These are phyloP conservation scores for Ciconia nigra DNA, from an alignment of 2,797 vertebrate species.

Conservation along the genomic window DNA sequence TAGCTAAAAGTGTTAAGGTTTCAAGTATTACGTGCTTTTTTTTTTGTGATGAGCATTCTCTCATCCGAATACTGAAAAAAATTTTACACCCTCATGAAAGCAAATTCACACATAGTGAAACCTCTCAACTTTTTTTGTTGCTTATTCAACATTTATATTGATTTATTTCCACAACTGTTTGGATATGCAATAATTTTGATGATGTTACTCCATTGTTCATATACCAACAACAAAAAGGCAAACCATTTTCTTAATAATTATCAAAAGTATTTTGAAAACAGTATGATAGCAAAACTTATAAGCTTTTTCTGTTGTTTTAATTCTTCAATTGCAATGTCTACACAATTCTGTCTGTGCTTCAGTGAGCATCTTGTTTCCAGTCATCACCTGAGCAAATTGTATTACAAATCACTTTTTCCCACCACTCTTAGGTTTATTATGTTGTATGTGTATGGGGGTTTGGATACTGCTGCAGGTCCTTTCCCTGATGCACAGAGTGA, in stretches of 20 bases:
- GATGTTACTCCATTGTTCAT: neutral
- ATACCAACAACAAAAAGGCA: neutral
- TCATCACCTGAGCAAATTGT: neutral
- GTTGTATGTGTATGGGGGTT: neutral
- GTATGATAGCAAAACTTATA: neutral
- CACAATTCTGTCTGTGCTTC: neutral
- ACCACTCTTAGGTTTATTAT: neutral
- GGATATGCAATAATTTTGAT: neutral
- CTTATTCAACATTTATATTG: neutral
- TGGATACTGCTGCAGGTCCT: neutral
- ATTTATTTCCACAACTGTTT: neutral
- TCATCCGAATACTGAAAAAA: neutral
- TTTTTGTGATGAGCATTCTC: neutral
- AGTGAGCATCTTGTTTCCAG: neutral
- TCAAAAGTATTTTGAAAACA: neutral
- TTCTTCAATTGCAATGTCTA: neutral
- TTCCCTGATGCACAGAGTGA: neutral
- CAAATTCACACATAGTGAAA: neutral
- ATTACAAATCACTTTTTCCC: neutral
- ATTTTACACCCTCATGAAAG: neutral
- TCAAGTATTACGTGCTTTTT: neutral
- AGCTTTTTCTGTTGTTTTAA: neutral
- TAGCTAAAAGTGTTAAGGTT: slow-evolving; percentile 5
- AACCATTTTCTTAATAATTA: neutral
- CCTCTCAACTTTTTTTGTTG: neutral